Evolutionary conservation across 2,113 vertebrate genomes (phyloP), one percentile per base, ranked within the genome.

Genomic region (Tilapia sparmanii): DNA sequence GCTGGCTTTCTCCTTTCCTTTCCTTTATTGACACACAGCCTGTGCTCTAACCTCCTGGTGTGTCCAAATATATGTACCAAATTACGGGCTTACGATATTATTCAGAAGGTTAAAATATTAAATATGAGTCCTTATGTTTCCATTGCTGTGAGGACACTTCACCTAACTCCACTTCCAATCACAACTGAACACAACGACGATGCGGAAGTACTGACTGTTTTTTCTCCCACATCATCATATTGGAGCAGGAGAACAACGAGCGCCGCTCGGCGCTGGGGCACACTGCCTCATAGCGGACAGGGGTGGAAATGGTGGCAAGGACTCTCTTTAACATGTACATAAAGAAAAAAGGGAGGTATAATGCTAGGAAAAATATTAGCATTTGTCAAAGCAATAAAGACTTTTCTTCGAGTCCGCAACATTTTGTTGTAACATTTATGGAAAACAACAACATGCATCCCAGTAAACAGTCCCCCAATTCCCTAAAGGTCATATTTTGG

Each of bases 181-280:
- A 95, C 86, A 79, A 71, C 50, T 57, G 86, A 91, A 95, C 96
- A 97, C 93, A 91, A 19, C 35, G 5, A 18, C 68, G 59, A 96
- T 19, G 86, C 95, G 97, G 97, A 97, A 96, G 93, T 92, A 96
- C 93, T 91, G 38, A 9, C n/a, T 2, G 7, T 2, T 26, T 15
- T 3, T 71, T 54, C 31, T 53, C 55, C 93, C 96, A 96, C 96
- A 87, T 97, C 96, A 97, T 94, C 96, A 94, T 79, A 88, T 7
- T n/a, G 10, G 82, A 12, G 2, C 79, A 90, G 89, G 86, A 92
- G 55, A 54, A 15, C 22, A 54, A 54, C 18, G 33, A 6, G 42
- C 9, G 7, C 10, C 4, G 15, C 18, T 22, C 18, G 24, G 5
- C 26, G 52, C 29, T 4, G 9, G n/a, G 15, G 31, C 13, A 4